Conservation (phyloP, 2,113 vertebrate species). For the Casuarius casuarius region DNA sequence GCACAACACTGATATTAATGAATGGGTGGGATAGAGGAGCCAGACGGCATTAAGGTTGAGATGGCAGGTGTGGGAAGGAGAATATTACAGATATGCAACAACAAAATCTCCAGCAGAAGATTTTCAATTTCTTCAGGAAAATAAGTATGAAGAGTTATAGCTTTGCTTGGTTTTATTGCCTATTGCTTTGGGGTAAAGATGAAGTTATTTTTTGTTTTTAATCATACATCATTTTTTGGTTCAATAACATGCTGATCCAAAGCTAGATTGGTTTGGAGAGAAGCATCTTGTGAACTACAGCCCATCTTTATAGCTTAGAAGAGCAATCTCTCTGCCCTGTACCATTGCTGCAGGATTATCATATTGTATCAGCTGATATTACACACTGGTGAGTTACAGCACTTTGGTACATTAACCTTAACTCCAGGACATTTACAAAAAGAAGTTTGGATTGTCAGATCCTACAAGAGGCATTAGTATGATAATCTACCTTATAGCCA, state of each 20-base stretch:
- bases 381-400: slow-evolving; percentile 34
- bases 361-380: neutral
- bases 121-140: slow-evolving; percentile 18
- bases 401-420: slow-evolving; percentile 50
- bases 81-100: neutral
- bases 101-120: slow-evolving; percentile 25
- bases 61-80: neutral
- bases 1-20: neutral
- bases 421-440: slow-evolving; percentile 43
- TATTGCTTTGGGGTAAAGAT: neutral
- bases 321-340: neutral
- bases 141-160: neutral
- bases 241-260: neutral
- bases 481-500: slow-evolving; percentile 38
- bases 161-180: slow-evolving; percentile 22
- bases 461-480: slow-evolving; percentile 16
- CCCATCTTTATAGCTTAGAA: neutral
- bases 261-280: neutral
- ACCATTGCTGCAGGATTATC: neutral
- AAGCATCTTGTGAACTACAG: neutral
- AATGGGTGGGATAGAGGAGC: neutral
- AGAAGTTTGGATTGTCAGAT: slow-evolving; percentile 16
- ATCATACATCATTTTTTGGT: neutral
- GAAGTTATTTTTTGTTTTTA: neutral
- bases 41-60: neutral